phyloP scores from a whole-genome alignment of 1,140 invertebrate species.

The Brachionus koreanus region DNA sequence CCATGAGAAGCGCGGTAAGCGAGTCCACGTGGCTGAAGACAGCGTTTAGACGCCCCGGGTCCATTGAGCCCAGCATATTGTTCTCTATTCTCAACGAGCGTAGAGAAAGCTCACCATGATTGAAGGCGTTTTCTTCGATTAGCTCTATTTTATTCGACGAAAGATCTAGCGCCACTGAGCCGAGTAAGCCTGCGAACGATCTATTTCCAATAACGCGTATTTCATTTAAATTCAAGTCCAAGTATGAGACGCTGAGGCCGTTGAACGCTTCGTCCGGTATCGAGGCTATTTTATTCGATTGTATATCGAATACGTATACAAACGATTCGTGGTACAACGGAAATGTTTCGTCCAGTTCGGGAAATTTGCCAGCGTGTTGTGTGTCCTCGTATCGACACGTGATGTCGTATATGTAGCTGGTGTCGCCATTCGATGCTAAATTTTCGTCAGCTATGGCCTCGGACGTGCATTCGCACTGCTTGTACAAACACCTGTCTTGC shows the following conservation, averaged over 20 bases:
- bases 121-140: not conserved
- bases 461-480: not conserved
- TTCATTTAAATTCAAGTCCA: not conserved
- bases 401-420: not conserved
- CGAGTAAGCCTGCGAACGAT: not conserved
- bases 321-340: too few species aligned
- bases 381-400: not conserved
- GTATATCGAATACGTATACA: not conserved
- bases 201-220: not conserved
- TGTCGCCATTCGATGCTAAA: not conserved
- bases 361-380: not conserved
- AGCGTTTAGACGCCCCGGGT: not conserved
- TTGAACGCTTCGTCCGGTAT: not conserved
- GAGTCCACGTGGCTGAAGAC: not conserved
- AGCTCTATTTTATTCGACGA: not conserved
- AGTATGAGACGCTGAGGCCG: not conserved
- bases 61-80: not conserved
- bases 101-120: not conserved
- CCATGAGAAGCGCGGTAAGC: not conserved
- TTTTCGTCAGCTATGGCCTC: not conserved
- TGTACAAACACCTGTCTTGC: not conserved
- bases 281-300: not conserved
- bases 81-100: not conserved
- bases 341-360: not conserved
- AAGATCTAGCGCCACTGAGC: not conserved